Conservation (phyloP, 2,888 invertebrate genomes). For the Acleris holmiana region DNA sequence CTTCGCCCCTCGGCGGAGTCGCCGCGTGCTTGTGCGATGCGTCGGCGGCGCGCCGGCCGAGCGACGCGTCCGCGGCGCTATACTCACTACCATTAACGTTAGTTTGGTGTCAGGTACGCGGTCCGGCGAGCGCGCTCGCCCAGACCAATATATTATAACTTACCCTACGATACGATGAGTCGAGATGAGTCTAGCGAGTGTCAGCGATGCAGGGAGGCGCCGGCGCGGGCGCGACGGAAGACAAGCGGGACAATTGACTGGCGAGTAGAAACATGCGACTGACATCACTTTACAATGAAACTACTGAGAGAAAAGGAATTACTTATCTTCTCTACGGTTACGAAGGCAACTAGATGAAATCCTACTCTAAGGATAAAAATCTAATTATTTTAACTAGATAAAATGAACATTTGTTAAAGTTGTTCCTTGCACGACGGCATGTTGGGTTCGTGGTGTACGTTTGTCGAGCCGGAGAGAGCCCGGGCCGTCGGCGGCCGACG, state of each 20-base stretch:
- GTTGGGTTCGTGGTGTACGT: conserved; percentile 47
- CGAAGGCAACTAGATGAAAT: conserved; percentile 84
- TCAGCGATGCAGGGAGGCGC: conserved; percentile 55
- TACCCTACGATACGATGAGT: conserved; percentile 34
- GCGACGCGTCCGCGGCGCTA: background rate
- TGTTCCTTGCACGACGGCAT: conserved; percentile 64
- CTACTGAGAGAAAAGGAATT: conserved; percentile 79
- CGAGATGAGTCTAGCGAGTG: conserved; percentile 70
- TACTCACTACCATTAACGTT: conserved; percentile 40
- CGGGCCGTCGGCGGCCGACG: conserved; percentile 35
- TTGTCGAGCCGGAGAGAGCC: conserved; percentile 45
- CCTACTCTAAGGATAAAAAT: conserved; percentile 83
- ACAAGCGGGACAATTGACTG: conserved; percentile 75
- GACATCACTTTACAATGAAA: conserved; percentile 70
- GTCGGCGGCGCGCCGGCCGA: background rate
- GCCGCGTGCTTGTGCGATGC: conserved; percentile 55
- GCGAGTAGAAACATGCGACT: conserved; percentile 63
- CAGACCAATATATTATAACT: conserved; percentile 41
- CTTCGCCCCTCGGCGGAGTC: conserved; percentile 36
- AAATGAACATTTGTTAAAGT: conserved; percentile 83
- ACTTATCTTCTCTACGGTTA: conserved; percentile 81
- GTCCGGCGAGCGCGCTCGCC: conserved; percentile 58
- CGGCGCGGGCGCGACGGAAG: conserved; percentile 46
- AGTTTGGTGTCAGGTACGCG: conserved; percentile 68
- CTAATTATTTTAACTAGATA: conserved; percentile 81